phyloP scores from a whole-genome alignment of 2,113 vertebrate genomes.

The Paradoxurus hermaphroditus region DNA sequence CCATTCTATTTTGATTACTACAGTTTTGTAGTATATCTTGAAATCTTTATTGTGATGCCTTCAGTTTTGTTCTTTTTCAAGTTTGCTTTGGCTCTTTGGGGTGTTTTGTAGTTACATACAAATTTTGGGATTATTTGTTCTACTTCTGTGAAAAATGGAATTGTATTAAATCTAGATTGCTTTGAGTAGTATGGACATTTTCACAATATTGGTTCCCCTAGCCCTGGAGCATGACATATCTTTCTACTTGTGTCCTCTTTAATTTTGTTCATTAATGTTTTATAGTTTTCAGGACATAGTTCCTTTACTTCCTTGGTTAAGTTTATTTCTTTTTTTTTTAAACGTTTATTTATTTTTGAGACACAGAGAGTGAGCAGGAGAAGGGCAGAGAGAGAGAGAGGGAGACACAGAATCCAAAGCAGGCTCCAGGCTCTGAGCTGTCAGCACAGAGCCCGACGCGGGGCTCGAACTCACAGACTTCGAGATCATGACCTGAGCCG shows the following conservation, averaged over 20 bases:
- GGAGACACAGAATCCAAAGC: too few species aligned
- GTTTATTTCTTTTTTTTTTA: too few species aligned
- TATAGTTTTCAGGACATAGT: not conserved
- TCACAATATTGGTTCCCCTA: not conserved
- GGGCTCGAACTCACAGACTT: too few species aligned
- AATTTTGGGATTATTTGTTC: not conserved
- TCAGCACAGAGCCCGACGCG: too few species aligned
- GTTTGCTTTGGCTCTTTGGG: not conserved
- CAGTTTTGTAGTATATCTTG: not conserved
- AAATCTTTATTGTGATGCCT: not conserved
- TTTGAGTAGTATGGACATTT: not conserved
- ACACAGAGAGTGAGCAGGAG: too few species aligned
- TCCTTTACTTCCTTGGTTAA: not conserved
- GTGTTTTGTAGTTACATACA: not conserved
- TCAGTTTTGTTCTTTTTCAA: not conserved
- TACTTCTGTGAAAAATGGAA: not conserved
- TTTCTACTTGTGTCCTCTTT: not conserved
- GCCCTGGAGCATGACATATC: not conserved
- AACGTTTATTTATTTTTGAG: too few species aligned
- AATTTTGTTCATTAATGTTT: not conserved
- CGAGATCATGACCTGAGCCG: too few species aligned
- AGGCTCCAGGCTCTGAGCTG: too few species aligned
- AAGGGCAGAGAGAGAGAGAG: too few species aligned
- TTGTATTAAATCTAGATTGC: not conserved
- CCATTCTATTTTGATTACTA: not conserved